phyloP scores from a whole-genome alignment of 2,113 vertebrate genomes.

The Gallinago undulata region DNA sequence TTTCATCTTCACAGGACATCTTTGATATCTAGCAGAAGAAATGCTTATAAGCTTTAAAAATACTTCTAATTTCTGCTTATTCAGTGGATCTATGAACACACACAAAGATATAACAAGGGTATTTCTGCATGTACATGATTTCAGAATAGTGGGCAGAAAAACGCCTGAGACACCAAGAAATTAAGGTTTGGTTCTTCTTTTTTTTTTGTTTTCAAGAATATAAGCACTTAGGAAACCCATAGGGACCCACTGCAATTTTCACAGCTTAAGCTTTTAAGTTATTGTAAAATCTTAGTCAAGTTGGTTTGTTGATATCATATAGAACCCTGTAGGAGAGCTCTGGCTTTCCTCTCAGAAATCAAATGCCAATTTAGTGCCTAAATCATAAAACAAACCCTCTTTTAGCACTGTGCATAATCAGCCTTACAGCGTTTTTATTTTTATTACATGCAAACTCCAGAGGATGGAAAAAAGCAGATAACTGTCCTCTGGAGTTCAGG shows the following conservation, averaged over 20 bases:
- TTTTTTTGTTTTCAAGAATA: not conserved
- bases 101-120: not conserved
- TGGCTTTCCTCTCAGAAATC: not conserved
- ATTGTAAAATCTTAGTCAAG: not conserved
- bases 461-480: not conserved
- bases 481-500: not conserved
- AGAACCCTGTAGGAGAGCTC: not conserved
- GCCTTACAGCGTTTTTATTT: not conserved
- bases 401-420: not conserved
- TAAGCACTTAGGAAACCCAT: not conserved
- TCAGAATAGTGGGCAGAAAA: not conserved
- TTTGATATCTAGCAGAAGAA: not conserved
- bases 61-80: not conserved
- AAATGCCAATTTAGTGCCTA: not conserved
- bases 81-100: not conserved
- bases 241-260: not conserved
- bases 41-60: not conserved
- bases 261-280: not conserved
- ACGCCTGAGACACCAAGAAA: not conserved
- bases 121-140: not conserved
- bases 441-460: not conserved
- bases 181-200: not conserved
- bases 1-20: not conserved
- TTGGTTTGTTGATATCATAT: not conserved
- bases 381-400: not conserved